phyloP scores from a whole-genome alignment of 2,888 invertebrate species.

The Apodemia zela region DNA sequence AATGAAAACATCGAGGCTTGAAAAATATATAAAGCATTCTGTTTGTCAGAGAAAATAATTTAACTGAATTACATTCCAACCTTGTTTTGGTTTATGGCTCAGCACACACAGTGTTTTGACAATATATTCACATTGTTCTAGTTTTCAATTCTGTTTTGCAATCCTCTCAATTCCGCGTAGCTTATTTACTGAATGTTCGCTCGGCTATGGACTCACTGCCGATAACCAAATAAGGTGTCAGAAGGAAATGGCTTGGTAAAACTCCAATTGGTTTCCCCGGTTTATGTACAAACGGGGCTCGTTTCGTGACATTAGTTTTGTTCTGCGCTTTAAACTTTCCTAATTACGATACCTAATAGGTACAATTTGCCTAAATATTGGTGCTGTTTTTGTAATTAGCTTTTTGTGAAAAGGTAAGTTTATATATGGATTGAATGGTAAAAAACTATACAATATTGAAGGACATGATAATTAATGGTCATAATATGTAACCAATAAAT shows the following conservation, averaged over 20 bases:
- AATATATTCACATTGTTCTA: slow-evolving; percentile 34
- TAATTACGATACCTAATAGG: slow-evolving; percentile 2
- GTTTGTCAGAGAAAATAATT: slow-evolving; percentile 6
- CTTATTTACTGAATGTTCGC: slow-evolving; percentile 43
- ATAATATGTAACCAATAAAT: too few species aligned
- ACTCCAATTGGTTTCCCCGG: slow-evolving; percentile 9
- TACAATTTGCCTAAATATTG: background rate
- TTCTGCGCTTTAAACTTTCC: slow-evolving; percentile 3
- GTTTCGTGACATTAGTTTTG: background rate
- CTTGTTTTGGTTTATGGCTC: slow-evolving; percentile 11
- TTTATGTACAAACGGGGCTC: background rate
- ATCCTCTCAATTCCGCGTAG: slow-evolving; percentile 42
- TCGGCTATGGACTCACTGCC: slow-evolving; percentile 47
- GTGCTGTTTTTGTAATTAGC: too few species aligned
- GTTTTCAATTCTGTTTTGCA: slow-evolving; percentile 47
- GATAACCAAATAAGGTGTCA: slow-evolving; percentile 38
- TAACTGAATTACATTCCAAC: slow-evolving; percentile 9
- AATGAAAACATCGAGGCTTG: background rate
- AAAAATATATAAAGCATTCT: slow-evolving; percentile 6
- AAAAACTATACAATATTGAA: too few species aligned
- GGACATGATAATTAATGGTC: too few species aligned
- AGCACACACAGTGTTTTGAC: slow-evolving; percentile 10
- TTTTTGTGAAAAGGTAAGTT: too few species aligned
- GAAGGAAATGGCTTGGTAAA: slow-evolving; percentile 26
- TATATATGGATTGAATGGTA: too few species aligned